Evolutionary conservation across 2,797 vertebrate genomes (phyloP).

Genomic region (Clarias pachynema): DNA sequence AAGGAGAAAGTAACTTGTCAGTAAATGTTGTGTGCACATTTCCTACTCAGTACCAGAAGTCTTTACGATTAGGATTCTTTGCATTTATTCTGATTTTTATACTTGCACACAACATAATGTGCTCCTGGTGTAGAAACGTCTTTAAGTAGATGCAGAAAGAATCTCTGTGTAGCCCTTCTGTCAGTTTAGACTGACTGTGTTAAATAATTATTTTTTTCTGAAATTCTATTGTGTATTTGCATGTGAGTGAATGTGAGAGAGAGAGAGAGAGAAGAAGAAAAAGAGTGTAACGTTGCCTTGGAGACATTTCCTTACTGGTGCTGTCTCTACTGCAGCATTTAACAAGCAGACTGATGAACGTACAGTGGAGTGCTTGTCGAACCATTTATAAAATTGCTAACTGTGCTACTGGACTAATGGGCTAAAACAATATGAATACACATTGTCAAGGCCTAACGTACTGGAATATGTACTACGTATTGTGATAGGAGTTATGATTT

Average conservation of each 20-base stretch:
- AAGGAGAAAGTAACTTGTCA: background rate
- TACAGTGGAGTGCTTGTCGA: constrained; percentile 23
- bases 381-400: constrained; percentile 17
- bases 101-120: constrained; percentile 39
- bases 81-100: constrained; percentile 35
- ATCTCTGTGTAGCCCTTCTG: constrained; percentile 23
- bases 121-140: constrained; percentile 31
- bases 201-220: background rate
- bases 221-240: background rate
- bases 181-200: constrained; percentile 31
- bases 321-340: constrained; percentile 13
- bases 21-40: background rate
- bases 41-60: background rate
- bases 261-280: background rate
- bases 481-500: background rate
- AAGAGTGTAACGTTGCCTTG: constrained; percentile 33
- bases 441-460: background rate
- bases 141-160: constrained; percentile 35
- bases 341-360: constrained; percentile 21
- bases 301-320: constrained; percentile 29
- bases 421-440: background rate
- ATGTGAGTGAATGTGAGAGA: background rate
- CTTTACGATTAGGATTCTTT: background rate
- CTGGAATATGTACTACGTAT: background rate
- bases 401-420: background rate